Conservation (phyloP, 2,113 vertebrate species). For the Colius striatus region DNA sequence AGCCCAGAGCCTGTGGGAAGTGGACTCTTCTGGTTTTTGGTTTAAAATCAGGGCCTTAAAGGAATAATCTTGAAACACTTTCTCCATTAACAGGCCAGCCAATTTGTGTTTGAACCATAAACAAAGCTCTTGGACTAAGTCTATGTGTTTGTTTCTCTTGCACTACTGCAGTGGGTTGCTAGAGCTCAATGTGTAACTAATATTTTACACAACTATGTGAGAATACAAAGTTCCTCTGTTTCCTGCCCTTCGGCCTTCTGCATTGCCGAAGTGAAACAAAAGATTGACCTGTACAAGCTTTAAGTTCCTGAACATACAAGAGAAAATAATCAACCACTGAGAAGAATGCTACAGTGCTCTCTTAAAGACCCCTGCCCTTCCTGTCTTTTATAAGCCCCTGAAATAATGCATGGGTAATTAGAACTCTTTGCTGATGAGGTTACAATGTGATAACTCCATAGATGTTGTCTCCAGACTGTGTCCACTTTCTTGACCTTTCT, state of each 20-base stretch:
- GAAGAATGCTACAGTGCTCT: background rate
- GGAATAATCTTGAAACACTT: background rate
- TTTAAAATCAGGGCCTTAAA: background rate
- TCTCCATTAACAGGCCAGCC: background rate
- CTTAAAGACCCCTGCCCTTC: background rate
- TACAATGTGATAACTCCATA: background rate
- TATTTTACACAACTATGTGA: background rate
- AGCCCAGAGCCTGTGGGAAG: background rate
- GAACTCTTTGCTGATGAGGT: background rate
- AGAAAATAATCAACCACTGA: constrained; percentile 40
- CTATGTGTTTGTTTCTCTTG: background rate
- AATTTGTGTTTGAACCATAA: background rate
- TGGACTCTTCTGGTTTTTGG: background rate
- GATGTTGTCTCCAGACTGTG: background rate
- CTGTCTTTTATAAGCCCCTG: background rate
- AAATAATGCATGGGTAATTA: background rate
- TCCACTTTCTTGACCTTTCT: background rate
- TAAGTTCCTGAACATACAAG: constrained; percentile 48
- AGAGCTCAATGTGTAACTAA: background rate
- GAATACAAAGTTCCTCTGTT: constrained; percentile 2
- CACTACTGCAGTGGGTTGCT: background rate
- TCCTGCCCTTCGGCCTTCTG: background rate
- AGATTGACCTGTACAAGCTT: constrained; percentile 28
- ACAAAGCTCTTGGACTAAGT: background rate
- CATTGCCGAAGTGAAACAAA: constrained; percentile 43